These are phyloP conservation scores for Tupaia chinensis DNA, from an alignment of 2,113 vertebrate genomes.

Conservation along the genomic window DNA sequence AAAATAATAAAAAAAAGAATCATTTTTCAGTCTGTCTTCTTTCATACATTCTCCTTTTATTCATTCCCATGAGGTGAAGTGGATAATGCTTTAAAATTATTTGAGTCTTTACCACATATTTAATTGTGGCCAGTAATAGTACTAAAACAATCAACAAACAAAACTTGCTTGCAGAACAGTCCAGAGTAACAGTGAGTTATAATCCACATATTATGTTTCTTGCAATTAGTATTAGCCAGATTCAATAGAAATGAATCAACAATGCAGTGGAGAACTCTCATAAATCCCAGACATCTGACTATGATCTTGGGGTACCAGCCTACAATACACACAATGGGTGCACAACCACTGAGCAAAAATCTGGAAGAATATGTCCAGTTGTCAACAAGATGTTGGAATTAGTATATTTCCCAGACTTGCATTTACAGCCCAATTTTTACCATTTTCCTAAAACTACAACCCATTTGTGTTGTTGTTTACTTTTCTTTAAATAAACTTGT, in stretches of 20 bases:
- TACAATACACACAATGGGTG: accelerated
- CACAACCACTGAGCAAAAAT: not conserved
- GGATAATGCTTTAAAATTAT: not conserved
- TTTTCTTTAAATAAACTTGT: not conserved
- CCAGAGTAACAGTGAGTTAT: not conserved
- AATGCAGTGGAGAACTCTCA: not conserved
- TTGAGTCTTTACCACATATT: not conserved
- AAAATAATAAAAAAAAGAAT: no score
- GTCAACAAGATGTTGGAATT: not conserved
- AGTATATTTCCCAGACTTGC: not conserved
- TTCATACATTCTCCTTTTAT: not conserved
- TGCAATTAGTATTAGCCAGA: not conserved
- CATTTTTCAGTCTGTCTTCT: not conserved
- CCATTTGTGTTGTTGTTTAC: not conserved
- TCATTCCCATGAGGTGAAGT: not conserved
- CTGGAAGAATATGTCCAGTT: not conserved
- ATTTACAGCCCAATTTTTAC: not conserved
- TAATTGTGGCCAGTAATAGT: not conserved
- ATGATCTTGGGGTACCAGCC: no score
- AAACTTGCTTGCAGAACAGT: not conserved
- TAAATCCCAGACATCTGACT: not conserved
- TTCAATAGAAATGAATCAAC: not conserved
- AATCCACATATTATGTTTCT: not conserved
- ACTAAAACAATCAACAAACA: not conserved
- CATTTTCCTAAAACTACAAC: not conserved